These are phyloP conservation scores for Lithobates sylvaticus DNA, from an alignment of 2,797 vertebrate genomes.

Conservation along the genomic window DNA sequence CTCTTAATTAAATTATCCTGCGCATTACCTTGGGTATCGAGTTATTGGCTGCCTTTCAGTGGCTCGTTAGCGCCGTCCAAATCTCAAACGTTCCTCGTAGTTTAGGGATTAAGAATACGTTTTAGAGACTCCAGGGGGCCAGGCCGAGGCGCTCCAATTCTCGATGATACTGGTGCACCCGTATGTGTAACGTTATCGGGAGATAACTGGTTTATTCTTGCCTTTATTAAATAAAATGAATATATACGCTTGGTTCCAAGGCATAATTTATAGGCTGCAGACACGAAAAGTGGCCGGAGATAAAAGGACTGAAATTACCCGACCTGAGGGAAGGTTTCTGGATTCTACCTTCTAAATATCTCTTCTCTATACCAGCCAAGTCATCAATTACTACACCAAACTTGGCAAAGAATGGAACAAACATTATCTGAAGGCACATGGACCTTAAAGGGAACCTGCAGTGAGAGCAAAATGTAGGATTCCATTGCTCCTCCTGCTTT, in stretches of 20 bases:
- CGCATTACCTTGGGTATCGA: constrained; percentile 48
- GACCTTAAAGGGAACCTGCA: too few relatives aligned
- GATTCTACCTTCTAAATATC: neutral
- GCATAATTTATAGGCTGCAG: constrained; percentile 2
- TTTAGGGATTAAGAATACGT: constrained; percentile 40
- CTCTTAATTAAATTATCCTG: constrained; percentile 51
- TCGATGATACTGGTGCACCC: constrained; percentile 13
- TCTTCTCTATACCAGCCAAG: neutral
- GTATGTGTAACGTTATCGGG: neutral
- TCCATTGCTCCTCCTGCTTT: too few relatives aligned
- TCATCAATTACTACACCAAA: too few relatives aligned
- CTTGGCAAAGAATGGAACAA: too few relatives aligned
- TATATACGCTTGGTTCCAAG: constrained; percentile 16
- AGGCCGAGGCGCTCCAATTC: constrained; percentile 27
- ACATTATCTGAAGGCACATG: too few relatives aligned
- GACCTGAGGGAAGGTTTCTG: neutral
- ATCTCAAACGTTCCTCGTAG: constrained; percentile 32
- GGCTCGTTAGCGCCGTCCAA: constrained; percentile 37
- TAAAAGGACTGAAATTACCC: neutral
- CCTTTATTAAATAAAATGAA: constrained; percentile 34
- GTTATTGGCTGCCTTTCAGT: constrained; percentile 46
- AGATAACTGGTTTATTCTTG: constrained; percentile 25
- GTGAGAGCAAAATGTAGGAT: too few relatives aligned
- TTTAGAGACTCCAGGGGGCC: constrained; percentile 27
- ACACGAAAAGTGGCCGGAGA: neutral